Evolutionary conservation across 2,113 vertebrate species (phyloP).

Genomic region (Pteruthius melanotis): DNA sequence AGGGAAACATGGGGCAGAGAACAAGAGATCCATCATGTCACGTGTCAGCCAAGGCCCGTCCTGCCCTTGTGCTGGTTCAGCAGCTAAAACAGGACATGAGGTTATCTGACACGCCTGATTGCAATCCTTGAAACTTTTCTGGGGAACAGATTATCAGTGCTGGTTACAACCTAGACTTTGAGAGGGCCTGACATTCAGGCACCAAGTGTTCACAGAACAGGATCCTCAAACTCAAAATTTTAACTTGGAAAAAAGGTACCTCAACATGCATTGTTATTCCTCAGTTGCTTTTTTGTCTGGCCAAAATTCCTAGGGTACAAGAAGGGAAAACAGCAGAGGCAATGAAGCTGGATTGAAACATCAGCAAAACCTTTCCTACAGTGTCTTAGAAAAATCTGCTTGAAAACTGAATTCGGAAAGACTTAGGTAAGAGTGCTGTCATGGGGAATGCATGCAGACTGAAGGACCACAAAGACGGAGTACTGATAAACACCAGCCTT

Average conservation of each 20-base stretch:
- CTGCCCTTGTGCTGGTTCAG: neutral
- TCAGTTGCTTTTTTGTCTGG: neutral
- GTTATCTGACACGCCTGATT: neutral
- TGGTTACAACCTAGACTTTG: neutral
- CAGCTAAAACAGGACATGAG: neutral
- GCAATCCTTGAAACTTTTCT: neutral
- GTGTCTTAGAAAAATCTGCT: neutral
- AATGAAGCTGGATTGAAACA: neutral
- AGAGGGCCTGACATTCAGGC: neutral
- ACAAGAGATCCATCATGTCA: neutral
- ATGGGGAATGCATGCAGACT: neutral
- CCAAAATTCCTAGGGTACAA: neutral
- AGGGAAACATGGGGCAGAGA: neutral
- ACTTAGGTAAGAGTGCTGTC: neutral
- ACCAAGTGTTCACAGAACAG: neutral
- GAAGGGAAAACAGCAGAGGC: neutral
- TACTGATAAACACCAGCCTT: neutral
- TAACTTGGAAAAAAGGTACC: neutral
- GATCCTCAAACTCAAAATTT: neutral
- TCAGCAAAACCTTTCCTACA: neutral
- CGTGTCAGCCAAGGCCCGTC: neutral
- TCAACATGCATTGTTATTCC: neutral
- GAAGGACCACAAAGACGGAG: neutral
- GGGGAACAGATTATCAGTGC: neutral
- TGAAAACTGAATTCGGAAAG: slow-evolving; percentile 13